Conservation (phyloP, 2,797 vertebrate genomes). For the Buphagus erythrorhynchus region DNA sequence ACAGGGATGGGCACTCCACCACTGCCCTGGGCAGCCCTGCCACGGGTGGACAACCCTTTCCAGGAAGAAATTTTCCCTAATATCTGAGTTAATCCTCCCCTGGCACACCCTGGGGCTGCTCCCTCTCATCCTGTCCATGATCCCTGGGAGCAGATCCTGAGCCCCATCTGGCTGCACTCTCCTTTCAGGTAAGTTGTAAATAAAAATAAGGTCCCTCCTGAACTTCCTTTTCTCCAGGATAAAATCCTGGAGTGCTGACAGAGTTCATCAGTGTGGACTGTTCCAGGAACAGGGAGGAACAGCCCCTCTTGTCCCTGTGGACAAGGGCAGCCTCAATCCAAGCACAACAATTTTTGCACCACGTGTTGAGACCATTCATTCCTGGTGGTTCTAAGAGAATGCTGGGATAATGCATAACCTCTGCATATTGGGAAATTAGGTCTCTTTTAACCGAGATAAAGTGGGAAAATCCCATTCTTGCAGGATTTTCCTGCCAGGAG, state of each 20-base stretch:
- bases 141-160: neutral
- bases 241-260: neutral
- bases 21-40: neutral
- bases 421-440: fast-evolving
- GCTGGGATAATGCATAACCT: neutral
- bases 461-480: neutral
- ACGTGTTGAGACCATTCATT: fast-evolving
- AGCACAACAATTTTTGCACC: neutral
- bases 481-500: neutral
- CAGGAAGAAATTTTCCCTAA: neutral
- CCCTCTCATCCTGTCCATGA: neutral
- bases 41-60: neutral
- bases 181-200: neutral
- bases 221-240: neutral
- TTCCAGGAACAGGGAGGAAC: neutral
- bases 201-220: fast-evolving
- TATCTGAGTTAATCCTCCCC: fast-evolving
- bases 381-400: neutral
- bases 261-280: neutral
- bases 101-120: neutral
- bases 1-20: neutral
- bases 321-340: neutral
- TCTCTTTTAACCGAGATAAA: neutral
- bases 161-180: neutral
- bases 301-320: neutral